Evolutionary conservation across 23 tunicate species (phyloP).

Genomic region (Ascidia mentula): DNA sequence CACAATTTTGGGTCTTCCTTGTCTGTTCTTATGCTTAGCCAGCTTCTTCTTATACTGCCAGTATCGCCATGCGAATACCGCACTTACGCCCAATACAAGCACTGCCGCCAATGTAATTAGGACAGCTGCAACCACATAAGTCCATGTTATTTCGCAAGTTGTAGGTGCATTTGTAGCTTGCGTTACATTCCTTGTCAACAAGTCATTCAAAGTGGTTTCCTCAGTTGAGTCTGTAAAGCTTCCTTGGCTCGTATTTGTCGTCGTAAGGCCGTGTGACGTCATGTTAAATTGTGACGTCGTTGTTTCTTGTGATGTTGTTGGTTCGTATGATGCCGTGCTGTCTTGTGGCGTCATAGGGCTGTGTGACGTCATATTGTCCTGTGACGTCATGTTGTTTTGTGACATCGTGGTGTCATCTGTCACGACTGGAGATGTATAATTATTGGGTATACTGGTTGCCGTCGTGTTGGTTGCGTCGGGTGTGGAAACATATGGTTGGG

Average conservation of each 20-base stretch:
- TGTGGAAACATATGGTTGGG: too few relatives aligned
- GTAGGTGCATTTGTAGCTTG: too few relatives aligned
- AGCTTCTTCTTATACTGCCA: not conserved
- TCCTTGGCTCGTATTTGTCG: not conserved
- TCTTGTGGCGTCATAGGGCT: too few relatives aligned
- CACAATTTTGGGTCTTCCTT: too few relatives aligned
- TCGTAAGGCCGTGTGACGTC: not conserved
- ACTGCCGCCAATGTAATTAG: not conserved
- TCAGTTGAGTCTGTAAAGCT: not conserved
- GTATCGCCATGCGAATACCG: not conserved
- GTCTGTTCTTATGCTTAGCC: not conserved
- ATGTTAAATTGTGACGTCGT: too few relatives aligned
- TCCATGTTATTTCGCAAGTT: not conserved
- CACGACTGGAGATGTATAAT: too few relatives aligned
- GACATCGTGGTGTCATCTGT: too few relatives aligned
- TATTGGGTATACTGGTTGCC: too few relatives aligned
- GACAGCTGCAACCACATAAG: not conserved
- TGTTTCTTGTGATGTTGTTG: not conserved
- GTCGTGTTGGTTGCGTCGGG: too few relatives aligned
- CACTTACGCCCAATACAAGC: not conserved
- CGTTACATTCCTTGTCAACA: too few relatives aligned
- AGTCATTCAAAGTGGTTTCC: not conserved
- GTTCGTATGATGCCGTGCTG: not conserved
- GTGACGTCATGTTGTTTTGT: too few relatives aligned
- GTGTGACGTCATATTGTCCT: too few relatives aligned